Evolutionary conservation across 2,888 invertebrate genomes (phyloP).

Genomic region (Pecten maximus): DNA sequence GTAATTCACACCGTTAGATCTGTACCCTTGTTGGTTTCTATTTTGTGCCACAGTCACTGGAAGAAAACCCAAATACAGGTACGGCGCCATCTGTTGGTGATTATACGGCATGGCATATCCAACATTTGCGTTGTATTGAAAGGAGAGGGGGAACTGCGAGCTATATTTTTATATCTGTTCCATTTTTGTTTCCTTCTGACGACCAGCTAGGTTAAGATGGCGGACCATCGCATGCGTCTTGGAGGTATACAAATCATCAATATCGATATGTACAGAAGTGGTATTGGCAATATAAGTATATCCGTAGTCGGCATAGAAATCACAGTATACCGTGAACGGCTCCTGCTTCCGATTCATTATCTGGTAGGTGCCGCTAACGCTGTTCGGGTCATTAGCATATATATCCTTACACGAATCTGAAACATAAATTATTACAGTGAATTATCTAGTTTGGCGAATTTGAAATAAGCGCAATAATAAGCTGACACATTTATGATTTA

Average conservation of each 20-base stretch:
- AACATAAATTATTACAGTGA: no score
- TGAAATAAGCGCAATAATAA: no score
- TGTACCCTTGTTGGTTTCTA: slow-evolving; percentile 49
- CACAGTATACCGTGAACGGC: slow-evolving; percentile 60
- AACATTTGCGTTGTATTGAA: slow-evolving; percentile 56
- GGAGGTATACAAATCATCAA: slow-evolving; percentile 57
- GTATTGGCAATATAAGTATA: slow-evolving; percentile 59
- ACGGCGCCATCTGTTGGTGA: slow-evolving; percentile 53
- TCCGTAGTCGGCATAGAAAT: slow-evolving; percentile 59
- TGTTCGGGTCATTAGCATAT: slow-evolving; percentile 49
- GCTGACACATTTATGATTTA: no score
- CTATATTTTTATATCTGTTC: slow-evolving; percentile 55
- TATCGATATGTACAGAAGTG: slow-evolving; percentile 54
- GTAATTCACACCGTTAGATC: slow-evolving; percentile 52
- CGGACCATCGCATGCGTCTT: slow-evolving; percentile 57
- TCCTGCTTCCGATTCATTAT: slow-evolving; percentile 58
- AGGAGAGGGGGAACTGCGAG: slow-evolving; percentile 43
- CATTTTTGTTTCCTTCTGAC: slow-evolving; percentile 55
- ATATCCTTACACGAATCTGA: slow-evolving; percentile 61
- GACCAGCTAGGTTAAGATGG: slow-evolving; percentile 49
- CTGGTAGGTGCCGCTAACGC: slow-evolving; percentile 52
- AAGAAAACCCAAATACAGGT: slow-evolving; percentile 59
- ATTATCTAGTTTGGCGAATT: no score
- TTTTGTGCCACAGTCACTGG: slow-evolving; percentile 43
- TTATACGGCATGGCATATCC: slow-evolving; percentile 53